phyloP scores from a whole-genome alignment of 1,140 invertebrate species.

The Drosophila jambulina region DNA sequence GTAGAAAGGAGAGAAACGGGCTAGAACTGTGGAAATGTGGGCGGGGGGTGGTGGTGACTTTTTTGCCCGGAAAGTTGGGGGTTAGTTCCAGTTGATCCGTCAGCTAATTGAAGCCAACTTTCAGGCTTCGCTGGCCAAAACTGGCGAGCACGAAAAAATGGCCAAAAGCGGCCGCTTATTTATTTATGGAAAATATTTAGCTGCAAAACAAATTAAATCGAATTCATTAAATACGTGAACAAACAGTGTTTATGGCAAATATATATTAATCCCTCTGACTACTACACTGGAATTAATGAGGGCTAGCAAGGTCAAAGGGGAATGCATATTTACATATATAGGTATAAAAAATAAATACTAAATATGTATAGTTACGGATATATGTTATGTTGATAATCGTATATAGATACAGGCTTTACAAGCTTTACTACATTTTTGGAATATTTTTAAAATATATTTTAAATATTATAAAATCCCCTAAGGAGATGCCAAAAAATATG shows the following conservation, averaged over 20 bases:
- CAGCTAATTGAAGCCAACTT: slow-evolving; percentile 47
- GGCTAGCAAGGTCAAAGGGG: no score
- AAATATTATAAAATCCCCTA: no score
- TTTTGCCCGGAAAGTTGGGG: slow-evolving; percentile 14
- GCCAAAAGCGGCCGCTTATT: slow-evolving; percentile 7
- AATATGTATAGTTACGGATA: no score
- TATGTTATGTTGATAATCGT: no score
- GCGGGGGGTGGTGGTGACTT: not conserved
- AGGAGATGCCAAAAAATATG: no score
- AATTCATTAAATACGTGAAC: slow-evolving; percentile 28
- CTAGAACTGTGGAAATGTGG: not conserved
- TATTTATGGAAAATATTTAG: slow-evolving; percentile 35
- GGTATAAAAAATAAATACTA: no score
- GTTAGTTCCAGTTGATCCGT: slow-evolving; percentile 43
- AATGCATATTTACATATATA: no score
- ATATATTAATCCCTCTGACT: slow-evolving; percentile 6
- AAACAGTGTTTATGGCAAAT: slow-evolving; percentile 18
- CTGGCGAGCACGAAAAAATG: slow-evolving; percentile 3
- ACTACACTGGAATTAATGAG: not conserved
- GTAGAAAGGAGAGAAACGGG: not conserved
- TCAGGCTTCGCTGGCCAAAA: slow-evolving; percentile 31
- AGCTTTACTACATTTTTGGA: no score
- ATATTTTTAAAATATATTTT: no score
- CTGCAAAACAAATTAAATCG: slow-evolving; percentile 33
- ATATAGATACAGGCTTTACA: no score